Base-by-base conservation (phyloP, 2,113 vertebrate species). In the Origma solitaria region DNA sequence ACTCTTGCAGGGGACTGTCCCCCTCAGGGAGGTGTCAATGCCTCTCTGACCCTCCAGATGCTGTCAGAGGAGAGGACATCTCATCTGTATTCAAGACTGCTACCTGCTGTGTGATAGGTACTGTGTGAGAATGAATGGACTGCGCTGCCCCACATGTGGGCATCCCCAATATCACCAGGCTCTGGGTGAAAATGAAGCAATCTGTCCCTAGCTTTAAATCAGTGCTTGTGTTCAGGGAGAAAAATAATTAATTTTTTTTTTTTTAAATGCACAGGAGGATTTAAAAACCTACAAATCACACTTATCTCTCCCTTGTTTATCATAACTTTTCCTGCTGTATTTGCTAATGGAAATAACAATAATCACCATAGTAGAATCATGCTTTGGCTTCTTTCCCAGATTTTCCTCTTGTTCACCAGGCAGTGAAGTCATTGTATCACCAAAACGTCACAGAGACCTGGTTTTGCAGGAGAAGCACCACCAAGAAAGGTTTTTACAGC, bases 291-390 rank as follows among this genome's bases (percentile, higher is more conserved):
- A 75, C 64, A 66, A 88, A 65, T 45, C 0, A 0, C 24, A 61
- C 65, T 89, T 89, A 56, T 69, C 2, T 76, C 53, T 92, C 72
- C 76, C 93, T 90, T 93, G 82, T 90, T 95, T 86, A 78, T 60
- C 15, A 7, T 88, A 90, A 92, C 28, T 92, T 93, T 92, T 81
- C 76, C 76, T 90, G 60, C 56, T 44, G 7, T 53, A 53, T 45
- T 78, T 88, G 60, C 60, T 82, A 93, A 94, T 88, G 30, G 71
- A 79, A 91, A 76, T 88, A 94, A 91, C 81, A 95, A 60, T 90
- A 83, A 86, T 81, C 45, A 68, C 31, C 7, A 2, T 47, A 81
- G 71, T 60, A 90, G 42, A 95, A 68, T 66, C 56, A 75, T 1
- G 1, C 35, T 70, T 90, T 86, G 92, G 90, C 82, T 81, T 83